Evolutionary conservation across 2,797 vertebrate genomes (phyloP).

Genomic region (Sebastes trivittatus): DNA sequence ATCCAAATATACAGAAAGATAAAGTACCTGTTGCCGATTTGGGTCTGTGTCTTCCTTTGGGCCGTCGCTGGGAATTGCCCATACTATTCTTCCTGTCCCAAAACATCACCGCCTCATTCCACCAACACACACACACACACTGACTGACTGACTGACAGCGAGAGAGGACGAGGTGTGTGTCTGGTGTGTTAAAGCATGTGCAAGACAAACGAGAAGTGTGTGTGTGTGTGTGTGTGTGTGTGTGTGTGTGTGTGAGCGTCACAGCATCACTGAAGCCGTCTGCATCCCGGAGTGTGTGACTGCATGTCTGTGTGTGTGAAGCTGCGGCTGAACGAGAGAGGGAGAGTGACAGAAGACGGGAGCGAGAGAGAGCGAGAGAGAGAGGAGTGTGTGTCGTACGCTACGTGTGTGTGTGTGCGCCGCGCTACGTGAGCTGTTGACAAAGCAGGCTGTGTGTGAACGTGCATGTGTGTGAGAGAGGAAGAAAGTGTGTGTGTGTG

Average conservation of each 20-base stretch:
- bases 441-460: conserved; percentile 50
- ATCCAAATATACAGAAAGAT: not conserved
- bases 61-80: conserved; percentile 84
- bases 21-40: conserved; percentile 85
- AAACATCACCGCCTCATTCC: conserved; percentile 85
- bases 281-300: conserved; percentile 39
- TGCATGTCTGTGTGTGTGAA: conserved; percentile 42
- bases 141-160: conserved; percentile 35
- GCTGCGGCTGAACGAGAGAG: conserved; percentile 49
- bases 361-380: not conserved
- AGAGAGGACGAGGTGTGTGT: conserved; percentile 20
- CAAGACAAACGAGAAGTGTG: conserved; percentile 14
- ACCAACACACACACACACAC: conserved; percentile 63
- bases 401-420: conserved; percentile 21
- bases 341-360: conserved; percentile 32
- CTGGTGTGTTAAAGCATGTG: conserved; percentile 40
- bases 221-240: conserved; percentile 18
- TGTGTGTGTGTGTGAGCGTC: conserved; percentile 27
- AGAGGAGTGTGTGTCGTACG: conserved; percentile 22
- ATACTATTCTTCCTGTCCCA: conserved; percentile 86
- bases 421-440: conserved; percentile 69
- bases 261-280: conserved; percentile 45
- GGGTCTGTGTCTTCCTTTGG: conserved; percentile 84
- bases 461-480: conserved; percentile 29
- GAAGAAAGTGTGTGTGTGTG: conserved; percentile 34